Conservation (phyloP, 2,797 vertebrate genomes). For the Chlorospingus flavigularis region DNA sequence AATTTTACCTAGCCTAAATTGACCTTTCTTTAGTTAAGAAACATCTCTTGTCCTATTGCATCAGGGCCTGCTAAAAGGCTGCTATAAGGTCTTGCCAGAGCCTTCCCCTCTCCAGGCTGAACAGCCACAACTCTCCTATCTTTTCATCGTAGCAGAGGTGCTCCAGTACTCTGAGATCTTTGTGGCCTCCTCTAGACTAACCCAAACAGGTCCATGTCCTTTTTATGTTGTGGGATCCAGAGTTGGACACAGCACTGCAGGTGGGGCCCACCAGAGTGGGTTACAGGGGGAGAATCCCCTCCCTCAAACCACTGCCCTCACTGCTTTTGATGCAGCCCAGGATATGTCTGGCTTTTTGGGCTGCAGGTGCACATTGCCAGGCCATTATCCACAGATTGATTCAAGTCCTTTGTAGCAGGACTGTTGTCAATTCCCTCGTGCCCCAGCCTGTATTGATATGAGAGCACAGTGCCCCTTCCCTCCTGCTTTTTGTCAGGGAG, state of each 20-base stretch:
- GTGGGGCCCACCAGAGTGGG: not conserved
- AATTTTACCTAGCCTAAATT: not conserved
- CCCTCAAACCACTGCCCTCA: not conserved
- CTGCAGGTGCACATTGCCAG: not conserved
- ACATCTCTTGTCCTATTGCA: not conserved
- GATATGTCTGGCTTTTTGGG: not conserved
- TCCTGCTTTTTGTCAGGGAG: not conserved
- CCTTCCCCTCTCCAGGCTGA: not conserved
- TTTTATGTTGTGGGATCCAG: accelerated
- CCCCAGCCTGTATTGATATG: no score
- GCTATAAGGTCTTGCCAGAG: accelerated
- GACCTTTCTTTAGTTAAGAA: not conserved
- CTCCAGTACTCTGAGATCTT: not conserved
- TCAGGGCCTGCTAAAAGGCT: not conserved
- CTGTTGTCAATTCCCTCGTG: not conserved
- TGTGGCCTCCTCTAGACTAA: not conserved
- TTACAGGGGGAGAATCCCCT: not conserved
- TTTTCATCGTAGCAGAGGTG: not conserved
- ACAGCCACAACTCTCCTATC: not conserved
- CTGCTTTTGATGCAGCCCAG: not conserved
- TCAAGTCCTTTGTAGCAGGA: not conserved
- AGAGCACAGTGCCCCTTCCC: not conserved
- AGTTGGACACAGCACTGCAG: not conserved
- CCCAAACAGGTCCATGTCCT: not conserved
- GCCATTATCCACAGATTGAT: not conserved